Evolutionary conservation across 30 jellyfish, hydroid and myxozoan genomes (phyloP).

Genomic region (Nemopilema nomurai): DNA sequence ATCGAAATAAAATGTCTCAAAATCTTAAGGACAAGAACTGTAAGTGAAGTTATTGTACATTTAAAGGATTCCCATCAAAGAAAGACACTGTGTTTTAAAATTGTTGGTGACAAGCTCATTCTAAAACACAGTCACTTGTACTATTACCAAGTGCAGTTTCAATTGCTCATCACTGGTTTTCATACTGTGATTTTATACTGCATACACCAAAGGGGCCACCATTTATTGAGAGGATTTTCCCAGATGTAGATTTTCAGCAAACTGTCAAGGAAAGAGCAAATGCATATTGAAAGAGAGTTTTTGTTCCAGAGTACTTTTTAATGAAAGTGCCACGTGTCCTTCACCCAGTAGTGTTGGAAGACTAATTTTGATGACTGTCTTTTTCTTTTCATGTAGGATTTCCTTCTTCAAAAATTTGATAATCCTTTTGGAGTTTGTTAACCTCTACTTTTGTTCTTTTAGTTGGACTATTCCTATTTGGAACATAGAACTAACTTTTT

Average conservation of each 20-base stretch:
- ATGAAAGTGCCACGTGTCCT: background rate
- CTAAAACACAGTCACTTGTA: background rate
- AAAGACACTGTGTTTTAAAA: background rate
- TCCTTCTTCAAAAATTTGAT: background rate
- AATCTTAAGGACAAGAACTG: background rate
- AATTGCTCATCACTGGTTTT: background rate
- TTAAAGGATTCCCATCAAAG: background rate
- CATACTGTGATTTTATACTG: background rate
- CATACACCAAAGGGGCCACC: background rate
- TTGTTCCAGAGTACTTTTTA: background rate
- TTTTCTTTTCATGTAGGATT: background rate
- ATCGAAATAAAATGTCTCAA: background rate
- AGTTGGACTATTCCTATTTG: background rate
- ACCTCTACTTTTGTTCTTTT: background rate
- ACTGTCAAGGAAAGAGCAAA: background rate
- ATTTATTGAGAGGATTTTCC: background rate
- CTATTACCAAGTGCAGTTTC: background rate
- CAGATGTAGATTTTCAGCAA: background rate
- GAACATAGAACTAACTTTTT: background rate
- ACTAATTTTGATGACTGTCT: background rate
- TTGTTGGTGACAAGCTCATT: background rate
- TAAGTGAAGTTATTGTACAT: background rate
- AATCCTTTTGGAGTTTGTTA: too few relatives aligned
- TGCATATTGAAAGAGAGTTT: background rate
- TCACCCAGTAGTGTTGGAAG: background rate